Percentiles rank a stretch among this genome's conserved stretches.
Evolutionary conservation across 2,797 vertebrate species (phyloP).

Genomic region (Darevskia mixta): DNA sequence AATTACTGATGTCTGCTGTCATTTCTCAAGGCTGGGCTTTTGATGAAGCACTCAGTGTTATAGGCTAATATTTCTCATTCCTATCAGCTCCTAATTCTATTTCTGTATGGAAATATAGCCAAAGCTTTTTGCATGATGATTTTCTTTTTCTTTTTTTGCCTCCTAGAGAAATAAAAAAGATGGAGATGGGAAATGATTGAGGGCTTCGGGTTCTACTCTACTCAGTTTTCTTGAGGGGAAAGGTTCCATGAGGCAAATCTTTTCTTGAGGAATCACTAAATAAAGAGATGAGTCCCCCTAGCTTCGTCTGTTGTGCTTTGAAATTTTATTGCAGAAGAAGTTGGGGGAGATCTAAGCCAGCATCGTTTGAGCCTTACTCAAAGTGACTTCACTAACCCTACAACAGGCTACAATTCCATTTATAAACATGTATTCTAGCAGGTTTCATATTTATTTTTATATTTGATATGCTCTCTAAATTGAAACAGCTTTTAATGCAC

Average conservation of each 20-base stretch:
- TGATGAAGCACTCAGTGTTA: slow-evolving; percentile 70
- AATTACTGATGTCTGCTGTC: slow-evolving; percentile 74
- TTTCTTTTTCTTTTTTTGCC: neutral
- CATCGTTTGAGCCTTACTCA: rapidly evolving
- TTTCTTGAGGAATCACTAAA: neutral
- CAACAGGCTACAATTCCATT: neutral
- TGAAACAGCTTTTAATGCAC: slow-evolving; percentile 22
- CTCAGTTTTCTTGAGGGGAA: neutral
- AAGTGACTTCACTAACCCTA: neutral
- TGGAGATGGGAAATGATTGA: neutral
- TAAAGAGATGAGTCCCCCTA: neutral
- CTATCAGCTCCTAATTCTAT: slow-evolving; percentile 49
- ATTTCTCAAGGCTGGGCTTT: slow-evolving; percentile 66
- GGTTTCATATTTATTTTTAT: slow-evolving; percentile 14
- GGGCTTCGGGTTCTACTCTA: neutral
- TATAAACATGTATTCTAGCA: slow-evolving; percentile 14
- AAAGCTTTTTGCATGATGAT: slow-evolving; percentile 40
- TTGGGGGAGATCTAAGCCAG: rapidly evolving
- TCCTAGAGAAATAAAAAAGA: neutral
- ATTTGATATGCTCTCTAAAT: neutral
- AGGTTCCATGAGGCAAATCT: neutral
- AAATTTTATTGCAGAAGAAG: neutral
- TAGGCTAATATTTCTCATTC: slow-evolving; percentile 72
- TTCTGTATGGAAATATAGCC: slow-evolving; percentile 55
- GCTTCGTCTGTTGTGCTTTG: too few relatives aligned